Percentiles rank a stretch among this genome's conserved stretches.
Conservation (phyloP, 2,113 vertebrate species). For the Ursus arctos region DNA sequence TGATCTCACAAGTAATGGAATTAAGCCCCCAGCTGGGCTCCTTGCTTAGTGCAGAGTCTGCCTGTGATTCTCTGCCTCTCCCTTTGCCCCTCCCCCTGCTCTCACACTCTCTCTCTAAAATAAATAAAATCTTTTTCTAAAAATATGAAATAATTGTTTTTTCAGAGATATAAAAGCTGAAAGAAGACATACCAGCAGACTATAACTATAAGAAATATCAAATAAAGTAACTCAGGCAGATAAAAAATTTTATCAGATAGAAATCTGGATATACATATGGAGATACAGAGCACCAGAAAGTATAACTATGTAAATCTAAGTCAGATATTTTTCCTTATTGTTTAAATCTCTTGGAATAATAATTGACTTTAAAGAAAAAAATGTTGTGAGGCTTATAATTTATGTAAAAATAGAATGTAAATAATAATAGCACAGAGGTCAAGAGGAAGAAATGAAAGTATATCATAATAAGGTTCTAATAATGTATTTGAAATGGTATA, state of each 20-base stretch:
- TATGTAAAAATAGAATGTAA: background rate
- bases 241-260: background rate
- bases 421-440: background rate
- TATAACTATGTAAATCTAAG: background rate
- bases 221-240: background rate
- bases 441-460: background rate
- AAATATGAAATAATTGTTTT: background rate
- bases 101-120: background rate
- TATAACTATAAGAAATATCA: background rate
- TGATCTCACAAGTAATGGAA: background rate
- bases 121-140: background rate
- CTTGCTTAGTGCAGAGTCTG: background rate
- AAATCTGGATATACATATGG: background rate
- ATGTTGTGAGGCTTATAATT: background rate
- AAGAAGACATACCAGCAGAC: background rate
- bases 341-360: background rate
- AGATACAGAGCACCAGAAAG: background rate
- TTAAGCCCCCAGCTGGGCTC: background rate
- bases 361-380: background rate
- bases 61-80: background rate
- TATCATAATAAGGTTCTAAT: background rate
- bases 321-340: background rate
- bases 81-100: background rate
- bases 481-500: background rate
- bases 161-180: background rate